Percentiles rank a stretch among this genome's conserved stretches.
Evolutionary conservation across 1,140 invertebrate species (phyloP).

Genomic region (Camponotus vicinus): DNA sequence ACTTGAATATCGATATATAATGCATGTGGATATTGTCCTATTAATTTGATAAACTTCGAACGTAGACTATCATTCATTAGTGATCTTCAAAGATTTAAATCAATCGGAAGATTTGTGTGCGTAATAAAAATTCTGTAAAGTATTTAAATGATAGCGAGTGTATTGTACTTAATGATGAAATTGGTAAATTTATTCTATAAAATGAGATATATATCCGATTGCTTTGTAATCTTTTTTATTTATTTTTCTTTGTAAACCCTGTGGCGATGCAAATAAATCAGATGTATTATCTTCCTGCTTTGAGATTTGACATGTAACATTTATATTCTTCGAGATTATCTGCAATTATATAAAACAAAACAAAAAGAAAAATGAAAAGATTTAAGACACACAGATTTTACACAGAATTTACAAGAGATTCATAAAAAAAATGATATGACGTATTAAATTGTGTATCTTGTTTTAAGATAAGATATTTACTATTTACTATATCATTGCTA

Average conservation of each 20-base stretch:
- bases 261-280: slow-evolving; percentile 33
- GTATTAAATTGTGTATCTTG: neutral
- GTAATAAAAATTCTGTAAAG: slow-evolving; percentile 23
- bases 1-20: neutral
- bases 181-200: slow-evolving; percentile 4
- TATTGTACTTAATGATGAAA: slow-evolving; percentile 41
- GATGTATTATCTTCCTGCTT: slow-evolving; percentile 25
- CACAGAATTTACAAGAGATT: slow-evolving; percentile 3
- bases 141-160: slow-evolving; percentile 23
- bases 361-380: slow-evolving; percentile 10
- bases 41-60: neutral
- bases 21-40: neutral
- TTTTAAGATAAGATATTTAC: neutral
- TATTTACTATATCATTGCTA: neutral
- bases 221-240: slow-evolving; percentile 42
- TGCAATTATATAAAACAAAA: neutral
- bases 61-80: neutral
- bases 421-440: slow-evolving; percentile 7
- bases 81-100: neutral
- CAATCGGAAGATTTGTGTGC: neutral
- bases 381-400: neutral
- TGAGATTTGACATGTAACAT: neutral
- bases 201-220: slow-evolving; percentile 13
- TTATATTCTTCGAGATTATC: neutral
- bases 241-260: slow-evolving; percentile 51